These are phyloP conservation scores for Vulpes vulpes DNA, from an alignment of 2,113 vertebrate species.

Conservation along the genomic window DNA sequence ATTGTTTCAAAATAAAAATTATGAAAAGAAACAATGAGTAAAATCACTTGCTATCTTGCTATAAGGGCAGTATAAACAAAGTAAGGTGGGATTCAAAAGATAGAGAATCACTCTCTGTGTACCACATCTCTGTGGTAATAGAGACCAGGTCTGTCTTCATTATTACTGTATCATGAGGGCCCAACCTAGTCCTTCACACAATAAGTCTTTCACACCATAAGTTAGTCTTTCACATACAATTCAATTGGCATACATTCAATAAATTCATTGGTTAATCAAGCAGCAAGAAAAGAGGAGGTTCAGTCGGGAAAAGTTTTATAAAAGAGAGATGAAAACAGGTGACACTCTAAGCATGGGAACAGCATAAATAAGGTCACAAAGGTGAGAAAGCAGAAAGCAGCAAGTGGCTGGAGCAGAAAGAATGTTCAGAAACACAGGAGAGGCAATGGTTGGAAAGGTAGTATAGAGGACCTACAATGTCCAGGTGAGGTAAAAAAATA, in stretches of 20 bases:
- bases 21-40: neutral
- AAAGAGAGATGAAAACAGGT: neutral
- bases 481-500: neutral
- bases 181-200: neutral
- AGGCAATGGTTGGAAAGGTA: neutral
- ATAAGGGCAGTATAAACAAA: neutral
- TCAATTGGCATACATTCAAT: neutral
- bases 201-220: neutral
- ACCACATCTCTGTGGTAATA: neutral
- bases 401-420: neutral
- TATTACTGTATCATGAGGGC: neutral
- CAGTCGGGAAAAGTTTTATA: slow-evolving; percentile 3
- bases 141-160: neutral
- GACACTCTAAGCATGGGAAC: neutral
- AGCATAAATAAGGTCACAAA: neutral
- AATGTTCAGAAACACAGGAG: neutral
- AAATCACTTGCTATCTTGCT: neutral
- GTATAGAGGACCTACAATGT: neutral
- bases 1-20: slow-evolving; percentile 39
- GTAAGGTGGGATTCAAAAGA: neutral
- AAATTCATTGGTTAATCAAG: slow-evolving; percentile 17
- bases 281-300: neutral
- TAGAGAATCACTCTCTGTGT: neutral
- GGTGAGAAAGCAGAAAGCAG: neutral
- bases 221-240: neutral